Evolutionary conservation across 2,797 vertebrate genomes (phyloP), one percentile per base, ranked within the genome.

Genomic region (Acanthopagrus latus): DNA sequence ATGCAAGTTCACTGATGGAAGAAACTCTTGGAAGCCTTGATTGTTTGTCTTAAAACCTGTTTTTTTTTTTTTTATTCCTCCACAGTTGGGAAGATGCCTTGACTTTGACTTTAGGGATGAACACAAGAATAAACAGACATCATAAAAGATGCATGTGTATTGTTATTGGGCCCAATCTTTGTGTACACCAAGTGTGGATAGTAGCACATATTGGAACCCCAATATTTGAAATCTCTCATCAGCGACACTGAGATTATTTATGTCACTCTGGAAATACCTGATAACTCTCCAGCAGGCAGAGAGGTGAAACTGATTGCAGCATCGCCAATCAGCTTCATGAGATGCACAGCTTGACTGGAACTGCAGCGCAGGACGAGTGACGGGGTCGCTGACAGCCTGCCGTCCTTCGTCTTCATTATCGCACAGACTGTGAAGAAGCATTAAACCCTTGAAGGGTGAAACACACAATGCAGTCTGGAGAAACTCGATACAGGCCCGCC

Each of bases 401-500:
- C 50, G 25, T 47, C 66, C 51, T 51, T 27, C 57, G 68, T 71
- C 55, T 38, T 50, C 33, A 48, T 64, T 21, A 58, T 43, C 56
- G 58, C 69, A 50, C 20, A 7, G 47, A 2, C 47, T 10, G 8
- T 2, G 2, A 47, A 60, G 38, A 47, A 38, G 27, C 69, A 23
- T 57, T 46, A 47, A 85, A 76, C 43, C 43, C 46, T 21, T n/a
- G 27, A 52, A 70, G 51, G 58, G n/a, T 38, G 14, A 38, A 3
- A 11, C 55, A 54, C 80, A 74, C 72, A 81, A 63, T 64, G 64
- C 50, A 68, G 67, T 71, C 65, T 74, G 65, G n/a, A 57, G 79
- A 66, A 80, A 90, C 60, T 80, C 55, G 55, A 88, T 48, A 71
- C 25, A 51, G 48, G 21, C 50, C 54, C 54, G 76, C 50, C 54